Conservation (phyloP, 2,888 invertebrate species). For the Lithosia quadra region DNA sequence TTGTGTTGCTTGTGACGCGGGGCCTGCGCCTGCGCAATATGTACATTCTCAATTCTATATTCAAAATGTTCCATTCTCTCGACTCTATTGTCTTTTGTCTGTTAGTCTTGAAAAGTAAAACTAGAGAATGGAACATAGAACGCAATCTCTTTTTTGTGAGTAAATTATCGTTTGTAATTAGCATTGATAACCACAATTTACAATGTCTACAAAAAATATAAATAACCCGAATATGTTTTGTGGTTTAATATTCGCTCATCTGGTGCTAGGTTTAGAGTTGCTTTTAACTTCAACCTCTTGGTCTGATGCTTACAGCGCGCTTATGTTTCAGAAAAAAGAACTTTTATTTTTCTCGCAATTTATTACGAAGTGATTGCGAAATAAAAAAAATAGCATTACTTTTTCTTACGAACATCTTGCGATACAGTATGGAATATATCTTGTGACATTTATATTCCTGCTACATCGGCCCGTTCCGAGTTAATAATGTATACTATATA, state of each 20-base stretch:
- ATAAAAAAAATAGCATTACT: conserved; percentile 2
- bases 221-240: conserved; percentile 45
- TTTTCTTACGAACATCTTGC: not conserved
- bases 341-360: conserved; percentile 20
- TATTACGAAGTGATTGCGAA: conserved; percentile 4
- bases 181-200: conserved; percentile 38
- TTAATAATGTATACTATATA: conserved; percentile 64
- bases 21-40: conserved; percentile 33
- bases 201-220: conserved; percentile 48
- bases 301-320: conserved; percentile 35
- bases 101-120: conserved; percentile 10
- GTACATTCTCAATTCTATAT: not conserved
- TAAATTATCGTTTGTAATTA: conserved; percentile 51
- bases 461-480: conserved; percentile 38
- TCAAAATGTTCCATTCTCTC: conserved; percentile 1
- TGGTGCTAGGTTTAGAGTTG: conserved; percentile 55
- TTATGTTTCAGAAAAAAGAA: conserved; percentile 33
- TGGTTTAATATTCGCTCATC: conserved; percentile 53
- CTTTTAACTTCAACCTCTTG: conserved; percentile 45
- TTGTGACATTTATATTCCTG: conserved; percentile 8
- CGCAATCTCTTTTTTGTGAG: conserved; percentile 33
- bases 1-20: conserved; percentile 50
- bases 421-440: not conserved
- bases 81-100: not conserved
- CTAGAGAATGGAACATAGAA: conserved; percentile 32